Base-by-base conservation (phyloP, 2,113 vertebrate genomes). In the Lagopus muta region DNA sequence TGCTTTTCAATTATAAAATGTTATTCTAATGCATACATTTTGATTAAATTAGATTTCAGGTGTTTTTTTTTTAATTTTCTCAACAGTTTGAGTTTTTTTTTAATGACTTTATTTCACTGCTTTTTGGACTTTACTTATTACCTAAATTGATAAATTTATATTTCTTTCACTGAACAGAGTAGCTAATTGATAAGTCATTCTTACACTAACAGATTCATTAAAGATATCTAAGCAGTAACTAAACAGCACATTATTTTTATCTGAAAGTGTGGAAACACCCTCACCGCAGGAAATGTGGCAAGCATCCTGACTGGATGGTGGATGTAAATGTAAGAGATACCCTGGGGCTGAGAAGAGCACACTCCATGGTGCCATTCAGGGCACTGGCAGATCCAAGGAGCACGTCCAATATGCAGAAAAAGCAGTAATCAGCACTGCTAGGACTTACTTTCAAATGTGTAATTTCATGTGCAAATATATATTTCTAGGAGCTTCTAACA, bases 291-390 rank as follows among this genome's bases (percentile, higher is more conserved):
- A 83, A 50, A 80, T 15, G 30, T 58, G 22, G 11, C 7, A 42
- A 43, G 22, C 5, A 48, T 6, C 12, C 22, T 19, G 25, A 2
- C 6, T 20, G 62, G 27, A 34, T 5, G n/a, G 34, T 25, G 25
- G 74, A 3, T 8, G 28, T 13, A 11, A 87, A 38, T 11, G 20
- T 13, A 21, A 64, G 36, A 67, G 9, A 2, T 1, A 13, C 20
- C 21, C 40, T 32, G 69, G 60, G 48, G 11, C 0, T 42, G 57
- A 12, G 55, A 19, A 58, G 7, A 34, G 3, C 5, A 34, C 5
- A 13, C n/a, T 70, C 15, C 8, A 18, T 34, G 13, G 10, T 71
- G 55, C 4, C 8, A n/a, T 47, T 61, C 21, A 38, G 38, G n/a
- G 11, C n/a, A 32, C 3, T 13, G 7, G 8, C 0, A 62, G 52